Evolutionary conservation across 2,888 invertebrate genomes (phyloP), one percentile per base, ranked within the genome.

Genomic region (Tetheella fluctuosa): DNA sequence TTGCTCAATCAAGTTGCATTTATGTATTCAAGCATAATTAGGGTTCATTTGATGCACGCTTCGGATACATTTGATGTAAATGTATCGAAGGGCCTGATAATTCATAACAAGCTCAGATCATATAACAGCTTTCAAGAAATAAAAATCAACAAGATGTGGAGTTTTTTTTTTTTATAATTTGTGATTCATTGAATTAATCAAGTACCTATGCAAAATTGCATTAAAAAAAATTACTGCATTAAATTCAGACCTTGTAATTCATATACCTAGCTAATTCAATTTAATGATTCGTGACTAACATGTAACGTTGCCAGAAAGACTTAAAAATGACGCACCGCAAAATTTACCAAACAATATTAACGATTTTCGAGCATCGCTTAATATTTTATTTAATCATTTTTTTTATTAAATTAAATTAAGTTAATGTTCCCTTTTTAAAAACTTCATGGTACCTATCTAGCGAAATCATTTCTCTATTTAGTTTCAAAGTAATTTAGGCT

Each of bases 21-120:
- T 64, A 63, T 61, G 66, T 64, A 62, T 64, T 34, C 55, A 55
- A 34, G 69, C 64, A 64, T 75, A 72, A 76, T 78, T 75, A 69
- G 67, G 67, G 65, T 64, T 67, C 64, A 67, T 67, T 65, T 68
- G 72, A 80, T 78, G 74, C 67, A 66, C 68, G 66, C 75, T 76
- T 81, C 80, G 83, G 84, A 85, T 84, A 79, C 82, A n/a, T n/a
- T n/a, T n/a, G n/a, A n/a, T 80, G 81, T 84, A 83, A 85, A 79
- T 68, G 71, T 76, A 79, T 76, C 74, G 68, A 69, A 64, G 72
- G 71, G 70, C 63, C 74, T 72, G 71, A 74, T 74, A 79, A 76
- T 81, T 76, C 75, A 73, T 76, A 77, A 75, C 62, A 64, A 67
- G 69, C 63, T 65, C 63, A 67, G 67, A 73, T 79, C 76, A 63